A percentile compares a stretch with the other conserved stretches of the same genome.
Conservation (phyloP, 2,113 vertebrate genomes). For the Ramphastos sulfuratus region DNA sequence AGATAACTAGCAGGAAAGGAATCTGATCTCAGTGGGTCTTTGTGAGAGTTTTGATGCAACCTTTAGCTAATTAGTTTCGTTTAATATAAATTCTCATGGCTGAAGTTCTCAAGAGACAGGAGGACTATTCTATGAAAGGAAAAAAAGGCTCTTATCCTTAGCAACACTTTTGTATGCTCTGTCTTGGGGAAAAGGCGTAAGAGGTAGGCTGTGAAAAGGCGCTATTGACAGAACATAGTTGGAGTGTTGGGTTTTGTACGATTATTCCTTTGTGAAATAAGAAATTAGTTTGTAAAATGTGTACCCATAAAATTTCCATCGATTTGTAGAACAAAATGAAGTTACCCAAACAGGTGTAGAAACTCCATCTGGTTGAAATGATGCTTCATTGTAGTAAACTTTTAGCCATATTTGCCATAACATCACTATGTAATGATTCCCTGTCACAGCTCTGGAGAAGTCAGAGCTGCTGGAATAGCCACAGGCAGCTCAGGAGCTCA, state of each 20-base stretch:
- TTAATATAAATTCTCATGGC: constrained; percentile 65
- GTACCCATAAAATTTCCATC: not conserved
- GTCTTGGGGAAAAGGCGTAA: constrained; percentile 22
- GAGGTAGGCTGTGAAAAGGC: not conserved
- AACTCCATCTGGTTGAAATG: not conserved
- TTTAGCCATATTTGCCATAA: not conserved
- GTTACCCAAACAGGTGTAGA: not conserved
- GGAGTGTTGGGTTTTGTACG: not conserved
- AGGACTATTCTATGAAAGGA: constrained; percentile 50
- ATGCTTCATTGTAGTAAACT: not conserved
- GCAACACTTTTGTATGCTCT: not conserved
- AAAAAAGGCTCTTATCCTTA: constrained; percentile 48
- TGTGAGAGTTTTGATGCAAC: constrained; percentile 68
- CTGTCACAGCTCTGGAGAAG: not conserved
- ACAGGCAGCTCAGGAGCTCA: not conserved
- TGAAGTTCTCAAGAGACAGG: constrained; percentile 48
- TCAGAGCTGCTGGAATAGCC: not conserved
- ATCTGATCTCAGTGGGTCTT: constrained; percentile 62
- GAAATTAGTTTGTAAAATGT: not conserved
- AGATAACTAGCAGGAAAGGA: constrained; percentile 66
- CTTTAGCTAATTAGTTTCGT: constrained; percentile 72
- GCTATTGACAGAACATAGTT: not conserved
- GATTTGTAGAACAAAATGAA: not conserved
- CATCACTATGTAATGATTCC: accelerated
- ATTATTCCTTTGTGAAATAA: not conserved